phyloP scores from a whole-genome alignment of 2,113 vertebrate genomes.

The Anser brachyrhynchus region DNA sequence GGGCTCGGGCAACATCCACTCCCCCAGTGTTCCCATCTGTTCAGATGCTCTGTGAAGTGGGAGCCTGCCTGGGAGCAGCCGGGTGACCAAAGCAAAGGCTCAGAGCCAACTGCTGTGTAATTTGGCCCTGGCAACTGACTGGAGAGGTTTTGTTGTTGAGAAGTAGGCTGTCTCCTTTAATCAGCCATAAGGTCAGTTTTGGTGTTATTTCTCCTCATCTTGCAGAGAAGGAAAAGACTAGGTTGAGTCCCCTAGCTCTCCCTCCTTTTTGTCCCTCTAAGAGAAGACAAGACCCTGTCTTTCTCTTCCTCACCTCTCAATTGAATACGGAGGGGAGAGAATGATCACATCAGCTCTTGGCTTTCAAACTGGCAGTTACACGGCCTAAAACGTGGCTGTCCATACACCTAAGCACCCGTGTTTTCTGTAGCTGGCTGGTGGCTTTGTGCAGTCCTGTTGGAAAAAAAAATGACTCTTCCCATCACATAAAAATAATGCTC shows the following conservation, averaged over 20 bases:
- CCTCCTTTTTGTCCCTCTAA: neutral
- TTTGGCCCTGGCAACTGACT: neutral
- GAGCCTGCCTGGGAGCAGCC: neutral
- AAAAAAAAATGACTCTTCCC: neutral
- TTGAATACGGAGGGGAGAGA: neutral
- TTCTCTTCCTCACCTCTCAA: neutral
- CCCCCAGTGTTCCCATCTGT: neutral
- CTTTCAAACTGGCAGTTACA: neutral
- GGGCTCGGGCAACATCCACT: neutral
- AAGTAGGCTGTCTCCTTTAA: neutral
- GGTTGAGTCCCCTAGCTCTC: neutral
- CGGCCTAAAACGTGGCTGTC: neutral
- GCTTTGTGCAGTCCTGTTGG: neutral
- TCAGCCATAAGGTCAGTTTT: neutral
- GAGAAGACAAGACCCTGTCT: neutral
- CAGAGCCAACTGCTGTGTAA: neutral
- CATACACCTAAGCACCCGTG: neutral
- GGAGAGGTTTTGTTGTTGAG: neutral
- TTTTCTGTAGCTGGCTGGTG: neutral
- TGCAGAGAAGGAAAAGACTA: neutral
- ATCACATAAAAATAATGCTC: neutral
- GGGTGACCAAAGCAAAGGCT: neutral
- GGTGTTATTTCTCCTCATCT: neutral
- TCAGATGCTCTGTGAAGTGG: neutral
- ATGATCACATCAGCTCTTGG: neutral